Evolutionary conservation across 2,113 vertebrate species (phyloP), one percentile per base, ranked within the genome.

Genomic region (Toxostoma redivivum): DNA sequence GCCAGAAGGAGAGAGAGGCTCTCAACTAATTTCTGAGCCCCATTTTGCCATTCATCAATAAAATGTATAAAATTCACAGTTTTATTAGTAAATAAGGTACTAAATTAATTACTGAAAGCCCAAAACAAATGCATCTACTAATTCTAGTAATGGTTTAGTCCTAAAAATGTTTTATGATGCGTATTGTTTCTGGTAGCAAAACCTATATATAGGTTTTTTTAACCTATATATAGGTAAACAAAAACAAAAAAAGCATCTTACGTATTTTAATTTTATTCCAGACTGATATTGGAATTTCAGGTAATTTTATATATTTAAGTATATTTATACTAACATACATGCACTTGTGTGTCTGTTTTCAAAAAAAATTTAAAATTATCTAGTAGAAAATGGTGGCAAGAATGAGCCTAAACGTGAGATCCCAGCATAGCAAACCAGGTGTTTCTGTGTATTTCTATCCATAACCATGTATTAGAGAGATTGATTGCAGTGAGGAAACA

Each of bases 401-500:
- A 45, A 37, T 38, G 73, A 72, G 28, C 33, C 16, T 58, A 50
- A 54, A 74, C 30, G 4, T 37, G n/a, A 74, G 25, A 92, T 38
- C 7, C 15, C n/a, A 50, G 58, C 92, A 69, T 12, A 80, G 25
- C 4, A 81, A 92, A 65, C 50, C 78, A 87, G 89, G 67, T 95
- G 42, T 90, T 92, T 92, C 65, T 73, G 4, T 58, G 42, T 66
- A 35, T 81, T 92, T 86, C 64, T 92, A 47, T 71, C 62, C 74
- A 58, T 33, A 82, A 19, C 10, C 61, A 11, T 25, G 4, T 12
- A 8, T 73, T 82, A 50, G 33, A 90, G 31, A 86, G 71, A 95
- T 71, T 74, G 70, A 82, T 66, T 93, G 53, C 57, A 69, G 56
- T n/a, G 22, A 85, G 74, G 57, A 94, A 94, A 95, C 12, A 62